Evolutionary conservation across 2,888 invertebrate genomes (phyloP).

Genomic region (Ormia ochracea): DNA sequence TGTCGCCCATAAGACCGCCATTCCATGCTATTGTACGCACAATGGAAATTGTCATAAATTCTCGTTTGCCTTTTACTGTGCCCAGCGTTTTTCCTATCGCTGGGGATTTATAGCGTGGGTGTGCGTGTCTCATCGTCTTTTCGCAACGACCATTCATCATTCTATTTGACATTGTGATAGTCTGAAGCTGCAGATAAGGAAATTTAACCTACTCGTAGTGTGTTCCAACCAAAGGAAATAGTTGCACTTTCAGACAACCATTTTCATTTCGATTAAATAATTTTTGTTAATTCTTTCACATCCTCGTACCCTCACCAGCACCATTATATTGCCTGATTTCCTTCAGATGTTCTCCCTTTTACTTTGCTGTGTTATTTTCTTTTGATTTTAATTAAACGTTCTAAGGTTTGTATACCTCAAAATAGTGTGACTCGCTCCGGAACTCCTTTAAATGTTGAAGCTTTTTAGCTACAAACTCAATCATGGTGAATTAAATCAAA

Average conservation of each 20-base stretch:
- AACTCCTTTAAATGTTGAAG: not conserved
- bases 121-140: slow-evolving; percentile 19
- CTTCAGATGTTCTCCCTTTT: not conserved
- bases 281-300: not conserved
- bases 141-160: slow-evolving; percentile 39
- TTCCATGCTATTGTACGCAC: not conserved
- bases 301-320: not conserved
- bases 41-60: not conserved
- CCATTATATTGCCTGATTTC: not conserved
- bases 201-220: not conserved
- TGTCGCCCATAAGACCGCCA: not conserved
- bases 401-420: slow-evolving; percentile 4
- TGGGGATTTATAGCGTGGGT: slow-evolving; percentile 3
- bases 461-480: too few species aligned
- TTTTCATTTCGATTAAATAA: slow-evolving; percentile 12
- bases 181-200: not conserved
- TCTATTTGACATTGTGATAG: not conserved
- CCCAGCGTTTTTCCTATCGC: slow-evolving; percentile 16
- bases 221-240: not conserved
- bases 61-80: not conserved
- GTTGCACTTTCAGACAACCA: not conserved
- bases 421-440: not conserved
- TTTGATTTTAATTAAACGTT: not conserved
- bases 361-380: not conserved
- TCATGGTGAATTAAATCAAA: too few species aligned